Percentiles rank a stretch among this genome's conserved stretches.
Evolutionary conservation across 2,888 invertebrate genomes (phyloP).

Genomic region (Polyommatus iphigenia): DNA sequence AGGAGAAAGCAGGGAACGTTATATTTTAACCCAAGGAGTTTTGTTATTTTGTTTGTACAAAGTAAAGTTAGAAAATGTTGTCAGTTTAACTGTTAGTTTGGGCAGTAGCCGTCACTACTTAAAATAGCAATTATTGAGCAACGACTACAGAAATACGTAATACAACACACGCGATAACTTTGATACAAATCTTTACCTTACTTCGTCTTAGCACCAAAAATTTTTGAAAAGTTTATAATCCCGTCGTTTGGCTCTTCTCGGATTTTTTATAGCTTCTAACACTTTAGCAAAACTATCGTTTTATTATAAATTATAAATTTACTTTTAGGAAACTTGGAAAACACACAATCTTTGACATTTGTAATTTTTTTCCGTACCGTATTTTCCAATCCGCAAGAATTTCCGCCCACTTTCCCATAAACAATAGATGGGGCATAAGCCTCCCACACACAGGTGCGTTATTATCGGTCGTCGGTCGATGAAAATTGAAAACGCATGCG

Average conservation of each 20-base stretch:
- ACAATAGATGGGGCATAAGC: neutral
- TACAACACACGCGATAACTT: slow-evolving; percentile 24
- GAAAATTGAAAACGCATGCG: too few species aligned
- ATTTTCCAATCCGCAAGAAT: neutral
- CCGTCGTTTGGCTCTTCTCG: neutral
- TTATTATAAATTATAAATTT: neutral
- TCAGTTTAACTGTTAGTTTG: neutral
- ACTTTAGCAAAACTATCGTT: neutral
- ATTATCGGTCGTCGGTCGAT: too few species aligned
- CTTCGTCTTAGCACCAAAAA: neutral
- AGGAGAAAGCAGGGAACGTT: neutral
- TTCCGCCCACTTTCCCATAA: slow-evolving; percentile 16
- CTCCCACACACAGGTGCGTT: too few species aligned
- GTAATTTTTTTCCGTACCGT: slow-evolving; percentile 10
- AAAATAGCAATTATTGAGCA: slow-evolving; percentile 66
- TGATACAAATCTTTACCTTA: neutral
- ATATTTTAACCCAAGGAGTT: neutral
- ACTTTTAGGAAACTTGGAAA: neutral
- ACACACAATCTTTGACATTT: slow-evolving; percentile 13
- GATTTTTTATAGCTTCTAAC: neutral
- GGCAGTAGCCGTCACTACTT: slow-evolving; percentile 57
- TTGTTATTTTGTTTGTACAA: neutral
- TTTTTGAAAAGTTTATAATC: neutral
- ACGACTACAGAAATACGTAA: slow-evolving; percentile 39
- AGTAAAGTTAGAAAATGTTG: neutral